Conservation (phyloP, 2,797 vertebrate species). For the Ispidina lecontei region DNA sequence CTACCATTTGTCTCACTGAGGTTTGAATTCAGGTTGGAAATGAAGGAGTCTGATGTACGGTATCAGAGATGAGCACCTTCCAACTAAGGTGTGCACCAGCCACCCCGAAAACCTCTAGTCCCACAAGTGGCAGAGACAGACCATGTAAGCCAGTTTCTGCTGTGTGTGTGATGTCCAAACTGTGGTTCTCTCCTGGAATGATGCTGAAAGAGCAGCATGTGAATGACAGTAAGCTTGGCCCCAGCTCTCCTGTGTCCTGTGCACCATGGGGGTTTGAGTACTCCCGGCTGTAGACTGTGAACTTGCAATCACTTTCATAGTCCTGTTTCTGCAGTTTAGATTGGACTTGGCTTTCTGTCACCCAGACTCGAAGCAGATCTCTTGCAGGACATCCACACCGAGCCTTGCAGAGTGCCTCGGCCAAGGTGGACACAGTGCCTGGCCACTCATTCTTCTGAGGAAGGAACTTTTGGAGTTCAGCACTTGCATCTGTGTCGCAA, state of each 20-base stretch:
- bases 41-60: background rate
- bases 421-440: accelerated
- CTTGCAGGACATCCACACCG: background rate
- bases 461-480: background rate
- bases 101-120: background rate
- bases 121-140: accelerated
- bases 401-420: background rate
- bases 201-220: background rate
- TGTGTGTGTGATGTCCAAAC: background rate
- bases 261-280: background rate
- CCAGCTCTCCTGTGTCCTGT: background rate
- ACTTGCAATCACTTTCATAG: background rate
- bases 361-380: accelerated
- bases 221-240: background rate
- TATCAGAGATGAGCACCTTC: background rate
- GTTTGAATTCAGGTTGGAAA: background rate
- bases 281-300: background rate
- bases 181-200: accelerated
- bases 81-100: background rate
- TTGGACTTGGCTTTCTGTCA: background rate
- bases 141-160: background rate
- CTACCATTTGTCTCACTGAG: background rate
- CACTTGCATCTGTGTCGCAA: conserved; percentile 13
- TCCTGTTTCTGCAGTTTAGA: background rate
- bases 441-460: background rate